These are phyloP conservation scores for Heliopora coerulea DNA, from an alignment of 92 coral and sea anemone species.

Conservation along the genomic window DNA sequence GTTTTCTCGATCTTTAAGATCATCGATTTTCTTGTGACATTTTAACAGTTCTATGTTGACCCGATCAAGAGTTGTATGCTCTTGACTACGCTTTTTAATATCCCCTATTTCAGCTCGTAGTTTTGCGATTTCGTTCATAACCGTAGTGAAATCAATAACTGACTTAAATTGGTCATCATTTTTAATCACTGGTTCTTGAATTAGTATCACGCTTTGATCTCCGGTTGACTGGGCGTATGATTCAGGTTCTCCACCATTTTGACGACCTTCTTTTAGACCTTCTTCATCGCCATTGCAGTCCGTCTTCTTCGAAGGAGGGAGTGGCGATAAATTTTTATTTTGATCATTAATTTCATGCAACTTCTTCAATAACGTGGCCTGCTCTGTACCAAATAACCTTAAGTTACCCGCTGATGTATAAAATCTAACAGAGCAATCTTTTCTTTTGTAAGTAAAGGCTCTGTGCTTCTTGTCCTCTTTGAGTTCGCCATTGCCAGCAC, in stretches of 20 bases:
- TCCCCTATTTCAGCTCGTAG: neutral
- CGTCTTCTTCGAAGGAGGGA: neutral
- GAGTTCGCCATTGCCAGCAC: too few relatives aligned
- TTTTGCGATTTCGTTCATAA: neutral
- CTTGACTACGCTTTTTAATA: constrained; percentile 3
- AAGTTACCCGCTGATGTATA: neutral
- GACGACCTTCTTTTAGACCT: neutral
- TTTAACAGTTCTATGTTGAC: neutral
- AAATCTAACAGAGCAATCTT: neutral
- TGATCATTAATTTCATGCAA: neutral
- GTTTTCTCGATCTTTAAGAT: neutral
- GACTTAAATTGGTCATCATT: neutral
- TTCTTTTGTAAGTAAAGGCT: neutral
- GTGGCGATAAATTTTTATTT: neutral
- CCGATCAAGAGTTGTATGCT: neutral
- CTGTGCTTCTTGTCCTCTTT: neutral
- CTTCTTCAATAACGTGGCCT: neutral
- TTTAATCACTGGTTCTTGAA: neutral
- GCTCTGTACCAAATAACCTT: neutral
- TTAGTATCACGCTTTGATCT: neutral
- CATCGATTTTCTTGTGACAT: neutral
- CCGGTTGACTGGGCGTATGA: neutral
- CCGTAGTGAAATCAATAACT: neutral
- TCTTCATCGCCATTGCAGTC: neutral
- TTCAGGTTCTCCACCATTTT: neutral